These are phyloP conservation scores for Zaprionus tsacasi DNA, from an alignment of 1,140 invertebrate species.

Conservation along the genomic window DNA sequence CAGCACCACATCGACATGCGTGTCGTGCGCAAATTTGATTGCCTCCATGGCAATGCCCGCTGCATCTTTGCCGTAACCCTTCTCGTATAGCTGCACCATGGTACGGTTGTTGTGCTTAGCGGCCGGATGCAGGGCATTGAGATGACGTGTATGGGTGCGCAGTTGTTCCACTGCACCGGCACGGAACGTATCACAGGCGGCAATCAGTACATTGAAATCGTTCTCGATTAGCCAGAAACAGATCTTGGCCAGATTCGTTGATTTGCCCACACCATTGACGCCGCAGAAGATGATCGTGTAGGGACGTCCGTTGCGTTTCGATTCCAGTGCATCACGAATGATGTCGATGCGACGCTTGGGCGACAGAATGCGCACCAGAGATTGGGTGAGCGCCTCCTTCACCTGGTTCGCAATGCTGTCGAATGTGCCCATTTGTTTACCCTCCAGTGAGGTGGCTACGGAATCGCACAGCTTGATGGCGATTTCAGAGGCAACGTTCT, in stretches of 20 bases:
- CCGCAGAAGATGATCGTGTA: constrained; percentile 99
- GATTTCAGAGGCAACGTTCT: constrained; percentile 99
- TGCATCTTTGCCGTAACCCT: constrained; percentile 99
- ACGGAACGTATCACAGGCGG: constrained; percentile 99
- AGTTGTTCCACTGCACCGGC: constrained; percentile 99
- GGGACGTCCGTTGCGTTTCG: constrained; percentile 91
- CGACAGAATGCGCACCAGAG: constrained; percentile 95
- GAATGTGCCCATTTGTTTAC: constrained; percentile 96
- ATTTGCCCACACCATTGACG: constrained; percentile 99
- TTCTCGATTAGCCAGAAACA: constrained; percentile 99
- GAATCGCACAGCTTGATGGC: constrained; percentile 97
- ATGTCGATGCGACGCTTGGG: constrained; percentile 98
- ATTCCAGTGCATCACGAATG: constrained; percentile 96
- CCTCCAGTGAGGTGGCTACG: constrained; percentile 95
- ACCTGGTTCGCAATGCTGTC: constrained; percentile 94
- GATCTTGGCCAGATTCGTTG: constrained; percentile 99
- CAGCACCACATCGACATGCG: constrained; percentile 94
- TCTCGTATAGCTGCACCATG: constrained; percentile 98
- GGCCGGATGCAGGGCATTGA: constrained; percentile 97
- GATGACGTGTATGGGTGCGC: constrained; percentile 96
- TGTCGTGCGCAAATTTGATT: constrained; percentile 94
- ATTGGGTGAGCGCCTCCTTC: constrained; percentile 91
- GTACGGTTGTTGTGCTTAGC: constrained; percentile 88
- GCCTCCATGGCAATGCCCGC: constrained; percentile 99
- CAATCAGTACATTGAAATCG: constrained; percentile 97